Evolutionary conservation across 64 coral and sea anemone species (phyloP).

Genomic region (Dendrophyllia cribrosa): DNA sequence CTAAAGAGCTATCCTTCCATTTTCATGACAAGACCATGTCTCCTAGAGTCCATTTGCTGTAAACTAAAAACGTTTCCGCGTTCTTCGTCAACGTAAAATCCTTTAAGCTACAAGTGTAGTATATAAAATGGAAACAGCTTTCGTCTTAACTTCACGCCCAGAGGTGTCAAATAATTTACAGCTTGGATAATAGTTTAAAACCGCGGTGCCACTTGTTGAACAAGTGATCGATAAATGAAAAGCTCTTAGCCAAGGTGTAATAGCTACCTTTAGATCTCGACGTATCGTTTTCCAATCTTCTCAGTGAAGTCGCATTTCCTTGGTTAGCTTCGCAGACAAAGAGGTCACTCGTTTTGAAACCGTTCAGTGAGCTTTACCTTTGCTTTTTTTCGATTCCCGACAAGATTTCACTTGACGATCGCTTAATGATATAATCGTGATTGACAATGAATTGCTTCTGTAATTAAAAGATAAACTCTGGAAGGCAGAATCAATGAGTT

Average conservation of each 20-base stretch:
- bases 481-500: not conserved
- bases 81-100: too few species aligned
- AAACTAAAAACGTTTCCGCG: too few species aligned
- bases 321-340: too few species aligned
- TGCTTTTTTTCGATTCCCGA: too few species aligned
- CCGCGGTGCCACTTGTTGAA: not conserved
- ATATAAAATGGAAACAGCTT: not conserved
- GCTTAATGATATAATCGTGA: not conserved
- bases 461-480: not conserved
- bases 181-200: not conserved
- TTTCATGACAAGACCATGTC: not conserved
- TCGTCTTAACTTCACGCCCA: not conserved
- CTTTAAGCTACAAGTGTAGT: too few species aligned
- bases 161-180: not conserved
- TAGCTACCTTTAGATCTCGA: too few species aligned
- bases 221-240: not conserved
- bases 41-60: too few species aligned
- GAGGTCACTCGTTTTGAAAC: too few species aligned
- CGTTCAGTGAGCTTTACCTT: too few species aligned
- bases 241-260: too few species aligned
- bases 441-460: not conserved
- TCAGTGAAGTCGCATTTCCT: too few species aligned
- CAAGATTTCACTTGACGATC: not conserved
- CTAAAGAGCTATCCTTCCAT: not conserved
- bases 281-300: too few species aligned